phyloP scores from a whole-genome alignment of 1,140 invertebrate species.

The Magallana angulata region DNA sequence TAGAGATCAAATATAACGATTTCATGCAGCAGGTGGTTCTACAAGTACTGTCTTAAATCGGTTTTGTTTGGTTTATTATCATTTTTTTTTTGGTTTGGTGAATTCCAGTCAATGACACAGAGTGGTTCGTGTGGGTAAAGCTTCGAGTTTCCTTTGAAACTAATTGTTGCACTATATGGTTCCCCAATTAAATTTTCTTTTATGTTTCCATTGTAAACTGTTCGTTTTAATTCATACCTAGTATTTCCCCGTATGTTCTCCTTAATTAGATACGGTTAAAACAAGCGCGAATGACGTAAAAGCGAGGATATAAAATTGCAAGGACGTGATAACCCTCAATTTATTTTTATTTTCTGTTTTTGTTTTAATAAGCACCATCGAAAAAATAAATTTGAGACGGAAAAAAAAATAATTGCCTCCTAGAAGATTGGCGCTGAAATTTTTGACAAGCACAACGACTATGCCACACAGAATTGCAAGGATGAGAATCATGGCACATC shows the following conservation, averaged over 20 bases:
- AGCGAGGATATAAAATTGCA: neutral
- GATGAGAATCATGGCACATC: too few relatives aligned
- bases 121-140: neutral
- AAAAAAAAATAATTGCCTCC: too few relatives aligned
- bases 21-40: too few relatives aligned
- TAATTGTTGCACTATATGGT: constrained; percentile 18
- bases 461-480: too few relatives aligned
- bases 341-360: too few relatives aligned
- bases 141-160: neutral
- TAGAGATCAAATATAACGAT: too few relatives aligned
- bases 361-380: too few relatives aligned
- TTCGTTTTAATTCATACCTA: neutral
- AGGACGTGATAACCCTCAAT: neutral
- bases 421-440: too few relatives aligned
- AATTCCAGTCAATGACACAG: neutral
- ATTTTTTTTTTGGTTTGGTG: neutral
- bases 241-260: neutral
- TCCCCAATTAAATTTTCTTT: neutral
- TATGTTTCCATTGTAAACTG: neutral
- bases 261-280: neutral
- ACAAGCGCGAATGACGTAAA: neutral
- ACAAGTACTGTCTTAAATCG: too few relatives aligned
- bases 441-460: too few relatives aligned
- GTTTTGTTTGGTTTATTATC: too few relatives aligned
- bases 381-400: too few relatives aligned